Evolutionary conservation across 2,888 invertebrate genomes (phyloP), one percentile per base, ranked within the genome.

Genomic region (Drosophila meridiana): DNA sequence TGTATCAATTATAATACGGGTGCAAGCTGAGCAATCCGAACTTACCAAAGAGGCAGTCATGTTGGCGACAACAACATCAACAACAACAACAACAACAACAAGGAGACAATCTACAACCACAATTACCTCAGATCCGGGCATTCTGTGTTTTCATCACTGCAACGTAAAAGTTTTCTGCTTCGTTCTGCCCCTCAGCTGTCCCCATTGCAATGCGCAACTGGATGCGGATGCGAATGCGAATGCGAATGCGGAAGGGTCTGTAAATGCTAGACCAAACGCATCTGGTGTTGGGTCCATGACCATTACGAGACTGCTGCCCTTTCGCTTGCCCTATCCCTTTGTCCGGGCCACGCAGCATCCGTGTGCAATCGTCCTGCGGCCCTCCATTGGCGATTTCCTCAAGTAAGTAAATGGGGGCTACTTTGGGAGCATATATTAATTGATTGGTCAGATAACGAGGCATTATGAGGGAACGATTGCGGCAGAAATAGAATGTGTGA

Each of bases 111-210:
- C 78, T 76, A 86, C 76, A 82, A 89, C 90, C 87, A 92, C 92
- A 88, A 92, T 93, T 90, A 92, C 91, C 87, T 92, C 92, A 94
- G 96, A 97, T 94, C 96, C 96, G 87, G 96, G 96, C 90, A 96
- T 98, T 92, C 95, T 97, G 92, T 98, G 98, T 94, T 97, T 97
- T 94, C 97, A 97, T 94, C 98, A 98, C 93, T 98, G 98, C 93
- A 95, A 95, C 68, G 95, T 96, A 77, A 96, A 96, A 94, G 95
- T 98, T 83, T 97, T 98, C 94, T 97, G 97, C 92, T 96, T 96
- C 90, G 93, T 94, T 81, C 94, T 98, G 90, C 97, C 97, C 56
- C 94, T 95, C 89, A 93, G 93, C 80, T 98, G 98, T 92, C 97
- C 97, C 65, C 94, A 96, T 83, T 98, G 98, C 93, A 94, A 94